Conservation (phyloP, 2,797 vertebrate genomes). For the Spondyliosoma cantharus region DNA sequence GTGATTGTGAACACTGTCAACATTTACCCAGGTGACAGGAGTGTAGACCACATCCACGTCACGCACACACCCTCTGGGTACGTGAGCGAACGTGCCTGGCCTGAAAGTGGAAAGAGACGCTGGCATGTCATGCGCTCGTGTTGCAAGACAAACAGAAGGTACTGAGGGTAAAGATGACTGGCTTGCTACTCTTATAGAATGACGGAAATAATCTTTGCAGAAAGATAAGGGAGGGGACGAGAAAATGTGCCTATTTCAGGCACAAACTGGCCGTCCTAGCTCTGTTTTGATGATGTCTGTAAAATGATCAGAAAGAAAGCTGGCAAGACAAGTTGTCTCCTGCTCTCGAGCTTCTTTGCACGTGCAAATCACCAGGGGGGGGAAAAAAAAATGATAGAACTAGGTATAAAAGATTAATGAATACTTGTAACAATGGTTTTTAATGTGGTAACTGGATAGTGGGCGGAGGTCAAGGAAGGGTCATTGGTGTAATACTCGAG, state of each 20-base stretch:
- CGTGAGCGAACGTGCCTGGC: conserved; percentile 1
- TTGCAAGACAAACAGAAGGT: conserved; percentile 17
- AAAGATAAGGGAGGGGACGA: neutral
- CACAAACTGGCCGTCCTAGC: neutral
- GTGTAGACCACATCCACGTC: conserved; percentile 4
- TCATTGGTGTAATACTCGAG: conserved; percentile 27
- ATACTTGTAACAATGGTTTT: conserved; percentile 9
- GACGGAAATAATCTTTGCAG: neutral
- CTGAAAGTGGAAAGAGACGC: conserved; percentile 29
- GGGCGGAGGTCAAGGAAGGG: conserved; percentile 14
- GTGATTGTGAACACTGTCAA: conserved; percentile 42
- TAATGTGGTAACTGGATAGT: conserved; percentile 31
- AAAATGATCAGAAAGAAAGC: neutral
- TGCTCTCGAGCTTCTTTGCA: neutral
- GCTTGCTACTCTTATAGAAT: neutral
- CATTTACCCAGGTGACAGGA: conserved; percentile 48
- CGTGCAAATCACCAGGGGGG: neutral
- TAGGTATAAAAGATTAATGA: neutral
- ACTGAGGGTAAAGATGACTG: conserved; percentile 1
- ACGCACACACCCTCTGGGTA: conserved; percentile 6
- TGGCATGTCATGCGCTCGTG: conserved; percentile 8
- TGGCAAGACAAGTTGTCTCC: neutral
- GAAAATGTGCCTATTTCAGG: neutral
- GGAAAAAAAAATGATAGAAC: conserved; percentile 10
- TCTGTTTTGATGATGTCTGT: neutral